These are phyloP conservation scores for Delia radicum DNA, from an alignment of 1,140 invertebrate species.

Conservation along the genomic window DNA sequence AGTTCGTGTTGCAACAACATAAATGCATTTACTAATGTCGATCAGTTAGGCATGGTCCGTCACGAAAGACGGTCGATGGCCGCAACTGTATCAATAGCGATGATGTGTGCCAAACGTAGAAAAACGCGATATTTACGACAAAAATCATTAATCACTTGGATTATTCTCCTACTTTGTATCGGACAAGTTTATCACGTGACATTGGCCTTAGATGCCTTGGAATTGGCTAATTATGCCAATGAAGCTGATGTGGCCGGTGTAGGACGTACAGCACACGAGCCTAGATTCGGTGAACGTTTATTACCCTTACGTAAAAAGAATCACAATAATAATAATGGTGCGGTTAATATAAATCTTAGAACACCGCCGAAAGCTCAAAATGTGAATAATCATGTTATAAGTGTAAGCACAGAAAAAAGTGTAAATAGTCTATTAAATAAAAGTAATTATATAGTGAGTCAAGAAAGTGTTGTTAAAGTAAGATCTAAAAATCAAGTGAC, in stretches of 20 bases:
- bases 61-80: slow-evolving; percentile 31
- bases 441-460: slow-evolving; percentile 30
- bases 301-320: slow-evolving; percentile 31
- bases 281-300: slow-evolving; percentile 36
- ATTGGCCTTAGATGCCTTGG: slow-evolving; percentile 17
- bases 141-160: neutral
- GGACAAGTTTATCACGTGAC: neutral
- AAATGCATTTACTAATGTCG: neutral
- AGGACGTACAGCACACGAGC: slow-evolving; percentile 19
- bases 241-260: neutral
- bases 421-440: slow-evolving; percentile 28
- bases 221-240: slow-evolving; percentile 1
- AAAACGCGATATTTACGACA: slow-evolving; percentile 1
- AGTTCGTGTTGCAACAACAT: neutral
- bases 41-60: slow-evolving; percentile 37
- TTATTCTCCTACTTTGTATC: neutral
- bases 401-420: slow-evolving; percentile 26
- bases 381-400: neutral
- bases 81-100: slow-evolving; percentile 16
- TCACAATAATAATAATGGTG: slow-evolving; percentile 13
- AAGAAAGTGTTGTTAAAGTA: slow-evolving; percentile 15
- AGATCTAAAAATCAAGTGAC: neutral
- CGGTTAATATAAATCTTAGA: neutral
- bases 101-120: slow-evolving; percentile 18
- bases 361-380: neutral